Evolutionary conservation across 2,888 invertebrate genomes (phyloP), one percentile per base, ranked within the genome.

Genomic region (Cordylochernes scorpioides): DNA sequence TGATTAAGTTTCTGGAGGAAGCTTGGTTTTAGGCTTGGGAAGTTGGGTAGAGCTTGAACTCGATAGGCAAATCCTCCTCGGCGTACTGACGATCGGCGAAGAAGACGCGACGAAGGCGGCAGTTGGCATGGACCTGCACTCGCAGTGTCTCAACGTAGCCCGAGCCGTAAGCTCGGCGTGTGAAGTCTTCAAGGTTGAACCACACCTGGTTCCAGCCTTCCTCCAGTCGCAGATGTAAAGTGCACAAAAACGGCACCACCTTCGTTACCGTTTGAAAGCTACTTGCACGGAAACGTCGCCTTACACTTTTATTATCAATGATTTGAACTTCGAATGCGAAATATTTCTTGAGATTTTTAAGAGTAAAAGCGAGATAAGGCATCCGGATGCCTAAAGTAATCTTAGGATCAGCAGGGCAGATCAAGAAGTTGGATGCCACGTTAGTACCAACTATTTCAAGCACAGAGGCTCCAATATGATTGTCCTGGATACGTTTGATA

Each of bases 251-350:
- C n/a, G 86, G 82, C 51, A 82, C 80, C 7, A 88, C 78, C 45
- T 82, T 59, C 2, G 86, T 88, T 9, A 77, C 77, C 22, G 80
- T 82, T 50, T 88, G 84, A 54, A 82, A 91, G 56, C 91, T 91
- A 48, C 84, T 84, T 12, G 86, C 78, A 43, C 84, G 62, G 54
- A 88, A 97, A 45, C 94, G 62, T 47, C 88, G 58, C 36, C 78
- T 62, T 21, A 86, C 75, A 57, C 82, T 78, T 55, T 84, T 84
- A 53, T 91, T 86, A 55, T 91, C 88, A 44, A 88, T 59, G n/a
- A n/a, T 84, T 67, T 82, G 82, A 34, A 91, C 78, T 68, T 86
- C 86, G 55, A 88, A 78, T 24, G 80, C 75, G 50, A 84, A 86
- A 55, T 80, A 78, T 50, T 78, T 74, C 53, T 82, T 82, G 45